Conservation (phyloP, 2,797 vertebrate species). For the Helostoma temminkii region DNA sequence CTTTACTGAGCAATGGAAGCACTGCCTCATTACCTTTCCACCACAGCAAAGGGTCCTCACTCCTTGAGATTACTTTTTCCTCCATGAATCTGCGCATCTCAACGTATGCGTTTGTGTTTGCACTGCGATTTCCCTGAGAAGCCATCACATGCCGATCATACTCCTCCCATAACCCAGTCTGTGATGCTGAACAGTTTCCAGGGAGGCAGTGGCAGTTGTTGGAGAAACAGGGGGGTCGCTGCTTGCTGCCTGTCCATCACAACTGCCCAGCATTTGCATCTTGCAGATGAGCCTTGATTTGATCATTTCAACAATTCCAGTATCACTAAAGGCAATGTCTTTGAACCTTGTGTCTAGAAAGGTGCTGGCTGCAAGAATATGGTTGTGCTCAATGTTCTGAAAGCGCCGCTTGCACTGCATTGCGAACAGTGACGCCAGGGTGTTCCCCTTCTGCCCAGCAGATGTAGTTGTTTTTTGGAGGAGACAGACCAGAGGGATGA, state of each 20-base stretch:
- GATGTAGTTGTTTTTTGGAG: slow-evolving; percentile 24
- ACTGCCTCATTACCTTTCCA: slow-evolving; percentile 18
- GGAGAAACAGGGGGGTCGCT: slow-evolving; percentile 6
- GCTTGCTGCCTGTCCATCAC: slow-evolving; percentile 16
- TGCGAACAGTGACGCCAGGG: slow-evolving; percentile 24
- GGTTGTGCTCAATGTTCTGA: slow-evolving; percentile 36
- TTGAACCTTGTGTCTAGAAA: slow-evolving; percentile 34
- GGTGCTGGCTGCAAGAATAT: slow-evolving; percentile 25
- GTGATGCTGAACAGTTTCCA: slow-evolving; percentile 8
- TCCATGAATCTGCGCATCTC: slow-evolving; percentile 29
- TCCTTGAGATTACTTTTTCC: slow-evolving; percentile 36
- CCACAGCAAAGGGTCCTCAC: slow-evolving; percentile 33
- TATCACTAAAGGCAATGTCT: slow-evolving; percentile 36
- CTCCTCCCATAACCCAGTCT: slow-evolving; percentile 5
- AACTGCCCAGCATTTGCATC: slow-evolving; percentile 24
- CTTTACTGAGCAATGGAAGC: slow-evolving; percentile 16
- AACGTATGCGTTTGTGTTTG: slow-evolving; percentile 22
- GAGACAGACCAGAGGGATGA: slow-evolving; percentile 31
- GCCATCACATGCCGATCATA: slow-evolving; percentile 17
- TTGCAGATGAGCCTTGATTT: slow-evolving; percentile 31
- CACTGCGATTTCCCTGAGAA: slow-evolving; percentile 26
- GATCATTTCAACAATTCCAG: slow-evolving; percentile 34
- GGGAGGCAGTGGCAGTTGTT: not conserved
- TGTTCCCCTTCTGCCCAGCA: slow-evolving; percentile 11
- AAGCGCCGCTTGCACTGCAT: not conserved